phyloP scores from a whole-genome alignment of 2,888 invertebrate genomes.

The Pristionchus arcanus region DNA sequence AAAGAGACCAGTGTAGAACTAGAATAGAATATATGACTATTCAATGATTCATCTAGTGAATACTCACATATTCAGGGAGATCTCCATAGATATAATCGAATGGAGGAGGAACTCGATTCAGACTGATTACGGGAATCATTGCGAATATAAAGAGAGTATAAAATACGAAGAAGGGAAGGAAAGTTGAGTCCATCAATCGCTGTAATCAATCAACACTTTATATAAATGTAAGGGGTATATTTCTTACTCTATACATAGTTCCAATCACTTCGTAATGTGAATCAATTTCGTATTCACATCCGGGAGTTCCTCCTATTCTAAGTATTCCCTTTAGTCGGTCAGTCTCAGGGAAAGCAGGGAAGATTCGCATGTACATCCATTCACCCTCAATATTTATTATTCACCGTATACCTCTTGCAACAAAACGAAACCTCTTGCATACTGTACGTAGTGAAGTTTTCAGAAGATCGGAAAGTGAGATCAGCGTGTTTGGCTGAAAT shows the following conservation, averaged over 20 bases:
- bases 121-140: background rate
- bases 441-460: slow-evolving; percentile 26
- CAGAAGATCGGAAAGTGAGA: slow-evolving; percentile 19
- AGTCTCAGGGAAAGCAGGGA: background rate
- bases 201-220: background rate
- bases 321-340: slow-evolving; percentile 13
- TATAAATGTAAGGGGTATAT: background rate
- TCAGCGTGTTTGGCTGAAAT: slow-evolving; percentile 20
- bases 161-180: slow-evolving; percentile 18
- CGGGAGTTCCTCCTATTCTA: slow-evolving; percentile 22
- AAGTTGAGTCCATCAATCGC: slow-evolving; percentile 3
- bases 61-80: background rate
- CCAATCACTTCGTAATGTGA: background rate
- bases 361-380: slow-evolving; percentile 15
- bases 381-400: background rate
- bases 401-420: background rate
- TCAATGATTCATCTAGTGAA: too few relatives aligned
- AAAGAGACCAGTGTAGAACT: background rate
- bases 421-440: background rate
- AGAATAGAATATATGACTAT: background rate
- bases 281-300: slow-evolving; percentile 45
- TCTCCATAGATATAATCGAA: slow-evolving; percentile 17
- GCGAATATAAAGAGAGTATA: slow-evolving; percentile 33
- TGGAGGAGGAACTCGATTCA: background rate
- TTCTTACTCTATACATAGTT: background rate